Evolutionary conservation across 2,888 invertebrate genomes (phyloP).

Genomic region (Gisinianus flammeolus): DNA sequence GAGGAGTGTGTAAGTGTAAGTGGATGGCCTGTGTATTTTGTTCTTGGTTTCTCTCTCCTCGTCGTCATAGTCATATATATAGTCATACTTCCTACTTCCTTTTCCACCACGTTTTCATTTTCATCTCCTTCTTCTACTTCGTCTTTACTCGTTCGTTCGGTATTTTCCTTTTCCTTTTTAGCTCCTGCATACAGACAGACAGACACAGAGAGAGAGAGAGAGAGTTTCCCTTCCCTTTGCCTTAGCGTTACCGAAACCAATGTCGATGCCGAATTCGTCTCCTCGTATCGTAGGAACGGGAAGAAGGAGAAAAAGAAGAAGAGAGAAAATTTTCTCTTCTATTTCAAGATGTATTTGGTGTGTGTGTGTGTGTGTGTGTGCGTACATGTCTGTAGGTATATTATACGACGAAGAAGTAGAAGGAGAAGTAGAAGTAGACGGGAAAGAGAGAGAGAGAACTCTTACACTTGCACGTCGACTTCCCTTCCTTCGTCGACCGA

Average conservation of each 20-base stretch:
- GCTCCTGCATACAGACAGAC: too few species aligned
- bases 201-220: slow-evolving; percentile 1
- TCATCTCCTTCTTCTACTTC: background rate
- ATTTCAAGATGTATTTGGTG: background rate
- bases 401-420: background rate
- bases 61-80: too few species aligned
- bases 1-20: too few species aligned
- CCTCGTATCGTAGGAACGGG: background rate
- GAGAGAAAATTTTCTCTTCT: slow-evolving; percentile 7
- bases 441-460: background rate
- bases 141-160: too few species aligned
- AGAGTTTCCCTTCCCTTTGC: slow-evolving; percentile 1
- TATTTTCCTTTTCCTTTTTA: background rate
- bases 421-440: background rate
- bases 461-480: slow-evolving; percentile 5
- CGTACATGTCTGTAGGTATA: slow-evolving; percentile 7
- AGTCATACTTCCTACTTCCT: slow-evolving; percentile 9
- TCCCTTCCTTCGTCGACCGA: slow-evolving; percentile 27
- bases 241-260: too few species aligned
- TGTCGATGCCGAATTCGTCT: too few species aligned
- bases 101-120: background rate
- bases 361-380: background rate
- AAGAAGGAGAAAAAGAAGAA: background rate
- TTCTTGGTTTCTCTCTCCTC: slow-evolving; percentile 6
- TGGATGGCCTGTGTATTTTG: slow-evolving; percentile 14